Percentiles rank a stretch among this genome's conserved stretches.
Evolutionary conservation across 2,797 vertebrate species (phyloP).

Genomic region (Eurystomus glaucurus): DNA sequence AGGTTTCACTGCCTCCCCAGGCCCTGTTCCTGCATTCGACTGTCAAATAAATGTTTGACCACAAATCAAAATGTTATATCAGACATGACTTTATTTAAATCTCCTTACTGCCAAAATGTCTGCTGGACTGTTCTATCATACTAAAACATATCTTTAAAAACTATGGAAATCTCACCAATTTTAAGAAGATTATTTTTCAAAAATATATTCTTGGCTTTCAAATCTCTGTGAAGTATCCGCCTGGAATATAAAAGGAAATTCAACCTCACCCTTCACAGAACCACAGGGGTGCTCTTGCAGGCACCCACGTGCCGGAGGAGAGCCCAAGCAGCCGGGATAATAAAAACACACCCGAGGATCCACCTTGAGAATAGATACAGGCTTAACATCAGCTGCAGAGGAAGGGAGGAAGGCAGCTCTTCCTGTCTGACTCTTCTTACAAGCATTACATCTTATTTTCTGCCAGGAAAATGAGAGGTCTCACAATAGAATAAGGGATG

Average conservation of each 20-base stretch:
- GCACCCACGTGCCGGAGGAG: not conserved
- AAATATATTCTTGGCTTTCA: slow-evolving; percentile 93
- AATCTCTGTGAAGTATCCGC: slow-evolving; percentile 90
- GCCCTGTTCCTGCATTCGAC: not conserved
- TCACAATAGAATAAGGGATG: not conserved
- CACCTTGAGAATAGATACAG: not conserved
- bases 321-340: not conserved
- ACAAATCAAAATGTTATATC: not conserved
- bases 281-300: not conserved
- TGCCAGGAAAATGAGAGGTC: not conserved
- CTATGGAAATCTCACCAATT: slow-evolving; percentile 86
- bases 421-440: not conserved
- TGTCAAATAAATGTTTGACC: not conserved
- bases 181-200: slow-evolving; percentile 90
- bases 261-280: not conserved
- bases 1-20: not conserved
- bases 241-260: slow-evolving; percentile 77
- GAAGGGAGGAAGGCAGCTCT: not conserved
- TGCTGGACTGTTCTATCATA: not conserved
- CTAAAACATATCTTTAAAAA: not conserved
- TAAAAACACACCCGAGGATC: not conserved
- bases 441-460: not conserved
- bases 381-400: not conserved
- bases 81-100: not conserved
- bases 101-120: not conserved